phyloP scores from a whole-genome alignment of 2,113 vertebrate genomes.

The Campylorhamphus procurvoides region DNA sequence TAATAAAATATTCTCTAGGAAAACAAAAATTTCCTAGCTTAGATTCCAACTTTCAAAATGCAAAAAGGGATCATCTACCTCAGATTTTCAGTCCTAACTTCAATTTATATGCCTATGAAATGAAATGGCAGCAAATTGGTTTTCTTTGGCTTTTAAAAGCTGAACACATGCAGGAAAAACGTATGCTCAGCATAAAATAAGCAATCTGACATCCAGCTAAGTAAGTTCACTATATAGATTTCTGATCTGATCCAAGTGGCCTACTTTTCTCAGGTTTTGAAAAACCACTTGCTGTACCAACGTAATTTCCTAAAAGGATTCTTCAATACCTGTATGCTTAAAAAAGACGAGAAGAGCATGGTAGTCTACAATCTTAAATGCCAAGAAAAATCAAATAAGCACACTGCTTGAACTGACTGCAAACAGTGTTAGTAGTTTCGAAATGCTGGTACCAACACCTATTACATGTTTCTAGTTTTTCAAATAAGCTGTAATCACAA shows the following conservation, averaged over 20 bases:
- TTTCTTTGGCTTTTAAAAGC: neutral
- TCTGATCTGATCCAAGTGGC: neutral
- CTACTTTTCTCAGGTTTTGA: neutral
- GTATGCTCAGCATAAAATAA: neutral
- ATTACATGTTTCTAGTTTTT: neutral
- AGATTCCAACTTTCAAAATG: neutral
- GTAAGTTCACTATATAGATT: neutral
- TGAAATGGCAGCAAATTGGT: neutral
- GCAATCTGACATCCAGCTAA: neutral
- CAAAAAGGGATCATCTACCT: neutral
- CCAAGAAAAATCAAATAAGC: neutral
- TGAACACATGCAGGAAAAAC: neutral
- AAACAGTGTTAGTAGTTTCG: neutral
- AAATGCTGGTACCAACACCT: neutral
- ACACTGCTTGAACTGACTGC: neutral
- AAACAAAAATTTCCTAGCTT: neutral
- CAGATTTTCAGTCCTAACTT: neutral
- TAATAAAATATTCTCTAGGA: neutral
- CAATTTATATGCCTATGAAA: neutral
- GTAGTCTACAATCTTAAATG: neutral
- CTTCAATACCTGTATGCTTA: neutral
- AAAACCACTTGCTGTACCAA: neutral
- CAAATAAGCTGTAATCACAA: neutral
- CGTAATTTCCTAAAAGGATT: neutral
- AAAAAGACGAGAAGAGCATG: neutral